These are phyloP conservation scores for Caloenas nicobarica DNA, from an alignment of 2,113 vertebrate genomes.

Conservation along the genomic window DNA sequence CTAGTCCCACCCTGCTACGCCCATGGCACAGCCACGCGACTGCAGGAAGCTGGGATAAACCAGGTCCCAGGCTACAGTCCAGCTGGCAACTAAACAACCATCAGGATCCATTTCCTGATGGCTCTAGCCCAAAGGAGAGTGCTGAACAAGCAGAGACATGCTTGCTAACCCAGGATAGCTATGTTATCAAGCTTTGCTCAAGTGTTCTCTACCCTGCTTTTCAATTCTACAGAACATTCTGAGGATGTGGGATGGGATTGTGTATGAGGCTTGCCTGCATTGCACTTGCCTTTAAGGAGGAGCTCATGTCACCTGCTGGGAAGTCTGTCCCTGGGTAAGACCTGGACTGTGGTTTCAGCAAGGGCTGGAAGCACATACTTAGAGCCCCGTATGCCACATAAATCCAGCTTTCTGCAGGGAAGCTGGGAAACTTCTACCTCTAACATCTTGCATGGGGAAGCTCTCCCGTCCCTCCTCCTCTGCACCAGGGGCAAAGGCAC, in stretches of 20 bases:
- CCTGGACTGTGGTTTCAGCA: neutral
- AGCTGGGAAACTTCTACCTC: neutral
- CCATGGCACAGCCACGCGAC: rapidly evolving
- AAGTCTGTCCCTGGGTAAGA: neutral
- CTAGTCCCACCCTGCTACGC: neutral
- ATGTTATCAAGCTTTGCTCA: neutral
- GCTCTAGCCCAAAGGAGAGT: neutral
- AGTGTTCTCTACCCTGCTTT: neutral
- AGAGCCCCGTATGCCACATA: neutral
- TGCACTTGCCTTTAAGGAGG: neutral
- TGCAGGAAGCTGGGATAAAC: neutral
- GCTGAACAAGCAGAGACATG: neutral
- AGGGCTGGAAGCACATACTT: neutral
- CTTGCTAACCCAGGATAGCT: neutral
- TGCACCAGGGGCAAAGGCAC: neutral
- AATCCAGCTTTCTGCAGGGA: neutral
- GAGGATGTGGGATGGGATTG: rapidly evolving
- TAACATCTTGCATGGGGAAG: neutral
- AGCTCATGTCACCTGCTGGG: rapidly evolving
- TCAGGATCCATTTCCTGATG: neutral
- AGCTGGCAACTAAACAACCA: neutral
- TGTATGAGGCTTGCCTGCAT: neutral
- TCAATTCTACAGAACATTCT: neutral
- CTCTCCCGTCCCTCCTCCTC: neutral
- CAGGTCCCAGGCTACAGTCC: neutral